phyloP scores from a whole-genome alignment of 2,797 vertebrate genomes.

The Amniataba percoides region DNA sequence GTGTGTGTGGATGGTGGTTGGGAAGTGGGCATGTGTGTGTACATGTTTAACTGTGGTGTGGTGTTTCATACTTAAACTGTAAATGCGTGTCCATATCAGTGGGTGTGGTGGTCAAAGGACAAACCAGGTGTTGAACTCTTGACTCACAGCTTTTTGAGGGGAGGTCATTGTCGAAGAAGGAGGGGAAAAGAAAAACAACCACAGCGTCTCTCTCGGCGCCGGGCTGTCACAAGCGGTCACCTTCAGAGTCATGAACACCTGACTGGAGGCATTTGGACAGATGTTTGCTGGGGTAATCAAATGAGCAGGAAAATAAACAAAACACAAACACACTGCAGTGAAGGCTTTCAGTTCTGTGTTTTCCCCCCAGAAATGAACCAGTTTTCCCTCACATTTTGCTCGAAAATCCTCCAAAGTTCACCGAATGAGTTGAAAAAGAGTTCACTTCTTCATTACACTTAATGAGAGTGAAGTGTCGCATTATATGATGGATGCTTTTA shows the following conservation, averaged over 20 bases:
- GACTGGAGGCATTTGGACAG: slow-evolving; percentile 34
- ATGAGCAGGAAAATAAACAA: slow-evolving; percentile 59
- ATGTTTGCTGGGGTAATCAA: slow-evolving; percentile 52
- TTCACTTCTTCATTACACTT: neutral
- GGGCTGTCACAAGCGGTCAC: slow-evolving; percentile 6
- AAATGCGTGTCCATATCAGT: slow-evolving; percentile 38
- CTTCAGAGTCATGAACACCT: slow-evolving; percentile 29
- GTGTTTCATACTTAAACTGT: slow-evolving; percentile 30
- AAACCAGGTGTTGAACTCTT: slow-evolving; percentile 34
- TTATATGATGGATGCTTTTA: no score
- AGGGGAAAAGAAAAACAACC: slow-evolving; percentile 25
- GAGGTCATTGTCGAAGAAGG: slow-evolving; percentile 8
- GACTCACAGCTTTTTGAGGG: slow-evolving; percentile 13
- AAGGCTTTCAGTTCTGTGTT: slow-evolving; percentile 18
- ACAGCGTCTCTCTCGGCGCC: neutral
- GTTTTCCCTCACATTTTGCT: neutral
- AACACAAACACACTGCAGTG: slow-evolving; percentile 20
- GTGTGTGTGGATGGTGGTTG: neutral
- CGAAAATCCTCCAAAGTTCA: neutral
- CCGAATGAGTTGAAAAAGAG: neutral
- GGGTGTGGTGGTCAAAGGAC: slow-evolving; percentile 53
- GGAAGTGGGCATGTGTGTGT: neutral
- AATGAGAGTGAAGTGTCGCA: neutral
- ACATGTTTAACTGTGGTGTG: slow-evolving; percentile 22
- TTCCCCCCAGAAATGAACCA: neutral